phyloP scores from a whole-genome alignment of 2,888 invertebrate genomes.

The Cataglyphis cursor region DNA sequence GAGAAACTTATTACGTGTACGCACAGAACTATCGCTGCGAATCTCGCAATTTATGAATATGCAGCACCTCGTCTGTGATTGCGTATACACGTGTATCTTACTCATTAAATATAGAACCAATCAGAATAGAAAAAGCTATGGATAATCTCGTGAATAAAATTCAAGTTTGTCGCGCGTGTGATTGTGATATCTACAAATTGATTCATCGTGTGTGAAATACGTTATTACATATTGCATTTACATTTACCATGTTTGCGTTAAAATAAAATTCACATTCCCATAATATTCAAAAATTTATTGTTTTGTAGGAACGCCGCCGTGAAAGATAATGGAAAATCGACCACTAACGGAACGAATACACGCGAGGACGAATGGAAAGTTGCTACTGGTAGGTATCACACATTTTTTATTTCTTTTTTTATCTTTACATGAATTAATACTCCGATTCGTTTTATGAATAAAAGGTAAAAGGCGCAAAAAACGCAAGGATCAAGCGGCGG shows the following conservation, averaged over 20 bases:
- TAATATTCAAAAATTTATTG: slow-evolving; percentile 7
- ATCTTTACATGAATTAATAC: slow-evolving; percentile 71
- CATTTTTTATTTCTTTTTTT: slow-evolving; percentile 18
- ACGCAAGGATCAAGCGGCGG: slow-evolving; percentile 70
- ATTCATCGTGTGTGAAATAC: background rate
- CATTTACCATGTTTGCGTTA: background rate
- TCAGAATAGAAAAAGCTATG: slow-evolving; percentile 71
- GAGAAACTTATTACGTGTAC: slow-evolving; percentile 73
- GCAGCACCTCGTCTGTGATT: slow-evolving; percentile 72
- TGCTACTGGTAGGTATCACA: slow-evolving; percentile 79
- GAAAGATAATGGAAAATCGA: slow-evolving; percentile 37
- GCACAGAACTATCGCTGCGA: slow-evolving; percentile 75
- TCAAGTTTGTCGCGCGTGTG: background rate
- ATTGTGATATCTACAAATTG: background rate
- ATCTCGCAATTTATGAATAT: slow-evolving; percentile 79
- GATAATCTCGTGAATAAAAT: slow-evolving; percentile 9
- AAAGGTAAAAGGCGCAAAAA: slow-evolving; percentile 83
- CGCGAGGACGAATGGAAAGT: slow-evolving; percentile 79
- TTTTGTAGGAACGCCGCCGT: slow-evolving; percentile 50
- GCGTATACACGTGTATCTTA: slow-evolving; percentile 79
- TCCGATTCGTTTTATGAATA: slow-evolving; percentile 68
- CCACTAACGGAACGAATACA: slow-evolving; percentile 64
- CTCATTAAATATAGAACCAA: slow-evolving; percentile 79
- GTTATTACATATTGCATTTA: background rate
- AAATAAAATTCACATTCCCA: background rate